Percentiles rank a stretch among this genome's conserved stretches.
Evolutionary conservation across 2,113 vertebrate species (phyloP).

Genomic region (Rhodinocichla rosea): DNA sequence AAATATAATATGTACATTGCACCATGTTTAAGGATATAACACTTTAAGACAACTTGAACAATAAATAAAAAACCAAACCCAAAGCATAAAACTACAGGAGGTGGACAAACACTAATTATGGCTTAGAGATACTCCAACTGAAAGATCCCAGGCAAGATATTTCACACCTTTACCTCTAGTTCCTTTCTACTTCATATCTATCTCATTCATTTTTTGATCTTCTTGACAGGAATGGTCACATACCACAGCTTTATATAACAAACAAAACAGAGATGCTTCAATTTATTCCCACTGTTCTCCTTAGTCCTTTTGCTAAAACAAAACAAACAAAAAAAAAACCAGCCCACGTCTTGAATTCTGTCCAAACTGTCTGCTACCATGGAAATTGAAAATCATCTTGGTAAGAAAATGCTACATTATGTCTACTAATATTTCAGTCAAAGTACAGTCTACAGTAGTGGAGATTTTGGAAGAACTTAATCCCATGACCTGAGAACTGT

Average conservation of each 20-base stretch:
- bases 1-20: not conserved
- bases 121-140: not conserved
- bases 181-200: not conserved
- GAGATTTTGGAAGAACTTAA: not conserved
- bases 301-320: not conserved
- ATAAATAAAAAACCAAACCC: not conserved
- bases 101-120: not conserved
- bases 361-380: slow-evolving; percentile 11
- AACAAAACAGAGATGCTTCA: not conserved
- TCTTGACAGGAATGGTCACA: not conserved
- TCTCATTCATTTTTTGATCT: not conserved
- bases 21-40: not conserved
- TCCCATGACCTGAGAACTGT: not conserved
- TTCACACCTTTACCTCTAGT: not conserved
- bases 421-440: not conserved
- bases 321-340: not conserved
- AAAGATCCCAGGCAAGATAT: not conserved
- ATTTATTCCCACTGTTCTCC: not conserved
- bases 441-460: not conserved
- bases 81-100: not conserved
- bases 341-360: not conserved
- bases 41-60: not conserved
- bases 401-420: not conserved
- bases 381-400: not conserved
- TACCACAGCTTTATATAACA: not conserved